These are phyloP conservation scores for Allygus modestus DNA, from an alignment of 2,888 invertebrate genomes.

Conservation along the genomic window DNA sequence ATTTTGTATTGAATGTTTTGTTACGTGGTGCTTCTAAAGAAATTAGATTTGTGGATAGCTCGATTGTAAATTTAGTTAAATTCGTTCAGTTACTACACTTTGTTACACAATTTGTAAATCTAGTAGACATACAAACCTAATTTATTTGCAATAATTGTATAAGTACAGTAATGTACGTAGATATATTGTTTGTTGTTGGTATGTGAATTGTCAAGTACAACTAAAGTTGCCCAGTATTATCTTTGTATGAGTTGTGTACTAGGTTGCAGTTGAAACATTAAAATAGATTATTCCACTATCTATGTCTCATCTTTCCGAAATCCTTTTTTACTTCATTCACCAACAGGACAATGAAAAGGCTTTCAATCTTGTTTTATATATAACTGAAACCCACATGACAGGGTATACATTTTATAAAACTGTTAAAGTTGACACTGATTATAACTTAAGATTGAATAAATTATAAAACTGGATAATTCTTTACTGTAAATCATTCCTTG, in stretches of 20 bases:
- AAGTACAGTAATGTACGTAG: slow-evolving; percentile 2
- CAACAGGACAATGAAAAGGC: too few species aligned
- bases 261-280: slow-evolving; percentile 54
- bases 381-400: too few species aligned
- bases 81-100: slow-evolving; percentile 16
- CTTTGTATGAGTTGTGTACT: slow-evolving; percentile 48
- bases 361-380: too few species aligned
- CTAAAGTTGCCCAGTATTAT: slow-evolving; percentile 39
- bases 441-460: too few species aligned
- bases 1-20: slow-evolving; percentile 23
- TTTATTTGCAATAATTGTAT: slow-evolving; percentile 23
- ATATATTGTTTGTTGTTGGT: slow-evolving; percentile 13
- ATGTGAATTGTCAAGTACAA: slow-evolving; percentile 5
- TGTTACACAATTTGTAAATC: slow-evolving; percentile 7
- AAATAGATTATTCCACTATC: slow-evolving; percentile 42
- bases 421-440: too few species aligned
- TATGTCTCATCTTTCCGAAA: background rate
- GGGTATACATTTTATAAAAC: too few species aligned
- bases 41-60: slow-evolving; percentile 16
- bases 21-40: slow-evolving; percentile 36
- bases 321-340: background rate
- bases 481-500: too few species aligned
- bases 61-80: background rate
- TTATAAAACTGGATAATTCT: too few species aligned
- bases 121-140: background rate